Conservation (phyloP, 2,113 vertebrate genomes). For the Dissostichus mawsoni region DNA sequence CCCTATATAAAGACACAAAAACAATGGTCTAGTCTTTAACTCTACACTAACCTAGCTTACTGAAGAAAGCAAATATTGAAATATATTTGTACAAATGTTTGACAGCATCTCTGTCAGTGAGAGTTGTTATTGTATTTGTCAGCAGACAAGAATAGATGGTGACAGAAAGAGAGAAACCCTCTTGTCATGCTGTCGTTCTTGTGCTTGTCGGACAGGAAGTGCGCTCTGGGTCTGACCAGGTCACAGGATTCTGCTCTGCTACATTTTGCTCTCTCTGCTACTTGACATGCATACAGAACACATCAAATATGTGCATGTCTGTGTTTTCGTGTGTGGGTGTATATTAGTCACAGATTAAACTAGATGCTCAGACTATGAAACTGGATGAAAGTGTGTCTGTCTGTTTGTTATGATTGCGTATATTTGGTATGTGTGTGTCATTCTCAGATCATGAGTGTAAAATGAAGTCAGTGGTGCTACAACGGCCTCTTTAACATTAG, state of each 20-base stretch:
- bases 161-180: constrained; percentile 37
- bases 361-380: constrained; percentile 51
- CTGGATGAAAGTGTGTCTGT: constrained; percentile 27
- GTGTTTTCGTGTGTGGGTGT: constrained; percentile 33
- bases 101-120: constrained; percentile 4
- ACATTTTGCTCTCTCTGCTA: constrained; percentile 34
- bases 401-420: constrained; percentile 23
- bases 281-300: constrained; percentile 40
- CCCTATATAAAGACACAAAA: neutral
- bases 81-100: constrained; percentile 25
- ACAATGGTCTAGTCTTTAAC: neutral
- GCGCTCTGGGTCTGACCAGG: constrained; percentile 30
- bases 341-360: constrained; percentile 59
- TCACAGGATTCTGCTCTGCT: constrained; percentile 40
- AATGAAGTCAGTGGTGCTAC: constrained; percentile 76
- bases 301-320: constrained; percentile 38
- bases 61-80: constrained; percentile 5
- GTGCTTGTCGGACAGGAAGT: constrained; percentile 57
- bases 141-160: constrained; percentile 39
- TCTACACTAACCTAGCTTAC: neutral
- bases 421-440: constrained; percentile 26
- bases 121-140: constrained; percentile 22
- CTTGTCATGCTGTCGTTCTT: constrained; percentile 42
- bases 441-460: constrained; percentile 73
- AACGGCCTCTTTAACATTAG: constrained; percentile 73